A percentile compares a stretch with the other conserved stretches of the same genome.
Conservation (phyloP, 1,140 invertebrate genomes). For the Pteromalus puparum region DNA sequence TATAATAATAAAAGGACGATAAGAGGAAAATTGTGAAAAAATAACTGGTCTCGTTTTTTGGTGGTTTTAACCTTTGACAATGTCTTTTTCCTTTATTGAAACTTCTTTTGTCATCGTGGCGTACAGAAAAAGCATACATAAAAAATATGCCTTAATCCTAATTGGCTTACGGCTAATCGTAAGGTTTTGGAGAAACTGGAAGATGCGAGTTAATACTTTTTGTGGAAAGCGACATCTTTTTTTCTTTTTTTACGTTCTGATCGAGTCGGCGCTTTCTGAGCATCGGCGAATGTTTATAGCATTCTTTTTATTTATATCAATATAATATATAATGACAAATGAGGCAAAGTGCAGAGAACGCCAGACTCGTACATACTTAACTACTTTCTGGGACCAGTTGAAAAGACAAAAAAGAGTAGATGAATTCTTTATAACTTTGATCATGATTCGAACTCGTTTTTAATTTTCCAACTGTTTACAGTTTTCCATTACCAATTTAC, state of each 20-base stretch:
- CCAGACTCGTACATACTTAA: background rate
- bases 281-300: background rate
- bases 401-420: conserved; percentile 35
- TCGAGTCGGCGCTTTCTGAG: background rate
- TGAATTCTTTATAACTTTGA: conserved; percentile 5
- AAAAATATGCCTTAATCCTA: conserved; percentile 75
- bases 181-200: conserved; percentile 60
- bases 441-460: conserved; percentile 25
- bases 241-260: background rate
- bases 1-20: conserved; percentile 28
- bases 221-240: conserved; percentile 58
- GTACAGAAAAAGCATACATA: conserved; percentile 77
- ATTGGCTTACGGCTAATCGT: conserved; percentile 54
- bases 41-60: conserved; percentile 5
- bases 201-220: conserved; percentile 73
- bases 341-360: conserved; percentile 1
- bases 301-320: background rate
- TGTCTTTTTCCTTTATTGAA: conserved; percentile 65
- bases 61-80: conserved; percentile 55
- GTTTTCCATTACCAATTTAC: conserved; percentile 35
- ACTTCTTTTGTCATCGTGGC: conserved; percentile 66
- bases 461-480: conserved; percentile 35
- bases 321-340: background rate
- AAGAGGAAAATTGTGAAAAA: conserved; percentile 8
- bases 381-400: conserved; percentile 26